Conservation (phyloP, 1,140 invertebrate genomes). For the Lepidotrigona ventralis region DNA sequence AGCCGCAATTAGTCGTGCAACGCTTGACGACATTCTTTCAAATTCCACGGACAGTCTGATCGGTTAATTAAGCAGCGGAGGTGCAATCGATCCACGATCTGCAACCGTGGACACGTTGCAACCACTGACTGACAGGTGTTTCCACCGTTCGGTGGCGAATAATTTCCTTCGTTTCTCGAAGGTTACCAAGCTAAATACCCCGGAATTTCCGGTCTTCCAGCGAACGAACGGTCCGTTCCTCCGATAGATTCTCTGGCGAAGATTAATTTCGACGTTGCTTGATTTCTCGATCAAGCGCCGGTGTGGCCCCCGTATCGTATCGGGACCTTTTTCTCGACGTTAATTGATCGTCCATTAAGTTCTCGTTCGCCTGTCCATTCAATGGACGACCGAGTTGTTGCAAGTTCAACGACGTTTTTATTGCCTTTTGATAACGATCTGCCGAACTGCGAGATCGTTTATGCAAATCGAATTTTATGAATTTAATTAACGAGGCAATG, state of each 20-base stretch:
- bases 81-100: constrained; percentile 16
- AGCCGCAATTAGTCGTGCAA: constrained; percentile 5
- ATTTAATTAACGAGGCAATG: not conserved
- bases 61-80: constrained; percentile 1
- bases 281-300: not conserved
- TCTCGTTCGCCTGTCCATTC: not conserved
- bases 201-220: not conserved
- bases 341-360: constrained; percentile 20
- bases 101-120: not conserved
- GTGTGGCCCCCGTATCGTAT: not conserved
- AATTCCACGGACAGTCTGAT: not conserved
- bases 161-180: constrained; percentile 1
- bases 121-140: constrained; percentile 20
- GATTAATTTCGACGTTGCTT: not conserved
- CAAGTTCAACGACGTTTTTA: not conserved
- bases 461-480: not conserved
- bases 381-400: not conserved
- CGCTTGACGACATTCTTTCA: not conserved
- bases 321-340: not conserved
- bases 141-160: not conserved
- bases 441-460: not conserved
- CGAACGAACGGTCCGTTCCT: not conserved
- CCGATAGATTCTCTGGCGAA: not conserved
- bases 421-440: not conserved
- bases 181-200: not conserved